phyloP scores from a whole-genome alignment of 1,140 invertebrate genomes.

The Zaprionus kolodkinae region DNA sequence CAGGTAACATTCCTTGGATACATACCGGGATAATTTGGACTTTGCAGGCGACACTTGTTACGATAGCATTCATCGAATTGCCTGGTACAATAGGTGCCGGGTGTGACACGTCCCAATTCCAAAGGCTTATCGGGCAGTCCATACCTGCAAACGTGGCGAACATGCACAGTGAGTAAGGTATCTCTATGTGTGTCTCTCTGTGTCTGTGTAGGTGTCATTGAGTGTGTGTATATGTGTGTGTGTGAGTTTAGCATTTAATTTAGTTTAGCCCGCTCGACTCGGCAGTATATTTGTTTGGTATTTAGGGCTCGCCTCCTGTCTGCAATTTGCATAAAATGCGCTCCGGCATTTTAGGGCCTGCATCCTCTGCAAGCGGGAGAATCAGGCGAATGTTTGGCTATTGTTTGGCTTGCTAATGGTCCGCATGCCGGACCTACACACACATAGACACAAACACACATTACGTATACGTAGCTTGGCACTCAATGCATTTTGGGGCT shows the following conservation, averaged over 20 bases:
- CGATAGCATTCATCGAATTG: constrained; percentile 95
- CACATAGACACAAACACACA: neutral
- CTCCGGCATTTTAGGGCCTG: constrained; percentile 40
- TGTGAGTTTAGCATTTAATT: constrained; percentile 59
- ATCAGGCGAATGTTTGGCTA: constrained; percentile 38
- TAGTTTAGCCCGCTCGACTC: constrained; percentile 41
- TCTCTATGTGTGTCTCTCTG: neutral
- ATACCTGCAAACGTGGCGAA: constrained; percentile 84
- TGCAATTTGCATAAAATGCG: constrained; percentile 79
- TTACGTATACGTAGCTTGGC: neutral
- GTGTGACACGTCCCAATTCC: constrained; percentile 91
- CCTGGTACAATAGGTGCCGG: constrained; percentile 93
- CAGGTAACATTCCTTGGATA: constrained; percentile 95
- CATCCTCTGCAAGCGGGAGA: constrained; percentile 25
- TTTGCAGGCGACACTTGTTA: constrained; percentile 92
- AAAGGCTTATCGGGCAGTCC: constrained; percentile 89
- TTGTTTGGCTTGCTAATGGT: constrained; percentile 76
- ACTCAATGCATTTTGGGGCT: constrained; percentile 22
- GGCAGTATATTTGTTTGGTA: constrained; percentile 69
- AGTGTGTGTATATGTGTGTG: constrained; percentile 40
- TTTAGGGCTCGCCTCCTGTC: constrained; percentile 51
- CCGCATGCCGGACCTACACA: constrained; percentile 28
- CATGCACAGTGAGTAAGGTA: constrained; percentile 34
- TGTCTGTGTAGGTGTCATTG: neutral
- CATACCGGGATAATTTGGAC: constrained; percentile 96